phyloP scores from a whole-genome alignment of 1,140 invertebrate genomes.

The Aphaenogaster rudis region DNA sequence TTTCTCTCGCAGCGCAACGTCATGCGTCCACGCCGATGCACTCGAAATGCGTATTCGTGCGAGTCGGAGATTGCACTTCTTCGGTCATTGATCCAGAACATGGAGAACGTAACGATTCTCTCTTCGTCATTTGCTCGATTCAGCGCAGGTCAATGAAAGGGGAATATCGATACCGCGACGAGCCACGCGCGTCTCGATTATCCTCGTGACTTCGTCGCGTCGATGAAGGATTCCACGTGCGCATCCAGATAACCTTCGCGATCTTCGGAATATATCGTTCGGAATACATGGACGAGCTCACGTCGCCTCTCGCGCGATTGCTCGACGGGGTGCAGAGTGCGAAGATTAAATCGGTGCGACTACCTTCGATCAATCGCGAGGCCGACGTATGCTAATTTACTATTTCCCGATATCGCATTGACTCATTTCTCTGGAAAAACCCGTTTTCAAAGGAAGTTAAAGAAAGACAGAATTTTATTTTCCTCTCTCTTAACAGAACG shows the following conservation, averaged over 20 bases:
- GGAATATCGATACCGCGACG: conserved; percentile 32
- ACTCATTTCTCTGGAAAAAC: conserved; percentile 35
- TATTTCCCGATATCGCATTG: background rate
- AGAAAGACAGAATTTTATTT: background rate
- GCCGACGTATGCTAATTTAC: background rate
- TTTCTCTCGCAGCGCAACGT: background rate
- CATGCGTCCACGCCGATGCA: background rate
- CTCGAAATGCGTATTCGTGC: conserved; percentile 28
- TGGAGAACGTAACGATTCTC: conserved; percentile 55
- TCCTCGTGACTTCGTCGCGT: conserved; percentile 19
- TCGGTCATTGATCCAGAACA: conserved; percentile 63
- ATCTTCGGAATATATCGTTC: conserved; percentile 19
- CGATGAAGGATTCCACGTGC: conserved; percentile 44
- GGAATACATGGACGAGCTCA: conserved; percentile 3
- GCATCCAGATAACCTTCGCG: conserved; percentile 60
- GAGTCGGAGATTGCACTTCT: conserved; percentile 45
- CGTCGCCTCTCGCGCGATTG: background rate
- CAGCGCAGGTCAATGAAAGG: conserved; percentile 46
- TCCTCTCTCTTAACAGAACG: background rate
- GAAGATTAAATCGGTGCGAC: conserved; percentile 15
- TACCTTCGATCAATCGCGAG: conserved; percentile 1
- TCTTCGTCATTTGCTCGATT: conserved; percentile 40
- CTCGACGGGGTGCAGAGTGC: background rate
- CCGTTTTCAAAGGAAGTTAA: background rate
- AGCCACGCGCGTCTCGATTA: conserved; percentile 32